phyloP scores from a whole-genome alignment of 2,113 vertebrate species.

The Pygoscelis antarcticus region DNA sequence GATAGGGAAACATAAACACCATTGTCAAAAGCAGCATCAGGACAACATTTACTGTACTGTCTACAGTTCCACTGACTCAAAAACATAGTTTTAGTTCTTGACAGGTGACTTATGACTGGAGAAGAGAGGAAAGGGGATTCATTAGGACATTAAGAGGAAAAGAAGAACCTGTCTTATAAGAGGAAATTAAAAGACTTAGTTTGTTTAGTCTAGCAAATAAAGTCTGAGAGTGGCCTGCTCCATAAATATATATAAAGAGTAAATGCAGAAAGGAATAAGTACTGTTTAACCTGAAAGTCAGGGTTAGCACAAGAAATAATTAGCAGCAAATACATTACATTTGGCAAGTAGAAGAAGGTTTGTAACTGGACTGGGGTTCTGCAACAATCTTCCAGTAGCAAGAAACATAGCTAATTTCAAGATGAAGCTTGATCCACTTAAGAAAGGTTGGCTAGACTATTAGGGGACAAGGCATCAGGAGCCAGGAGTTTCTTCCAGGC shows the following conservation, averaged over 20 bases:
- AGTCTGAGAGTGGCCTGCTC: not conserved
- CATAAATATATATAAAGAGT: not conserved
- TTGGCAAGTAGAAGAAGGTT: not conserved
- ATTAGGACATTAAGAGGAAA: not conserved
- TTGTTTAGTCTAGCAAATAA: constrained; percentile 29
- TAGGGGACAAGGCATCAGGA: not conserved
- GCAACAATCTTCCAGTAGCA: not conserved
- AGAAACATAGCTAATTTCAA: not conserved
- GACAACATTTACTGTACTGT: not conserved
- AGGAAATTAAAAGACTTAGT: not conserved
- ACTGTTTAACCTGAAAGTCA: not conserved
- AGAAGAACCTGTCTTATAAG: not conserved
- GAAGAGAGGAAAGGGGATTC: not conserved
- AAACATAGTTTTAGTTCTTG: not conserved
- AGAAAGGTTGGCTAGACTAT: not conserved
- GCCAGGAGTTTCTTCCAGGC: not conserved
- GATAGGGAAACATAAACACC: not conserved
- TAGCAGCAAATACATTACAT: not conserved
- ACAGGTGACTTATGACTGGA: not conserved
- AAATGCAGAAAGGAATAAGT: not conserved
- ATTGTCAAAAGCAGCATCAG: not conserved
- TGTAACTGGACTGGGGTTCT: not conserved
- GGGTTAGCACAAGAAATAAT: not conserved
- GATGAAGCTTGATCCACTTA: not conserved
- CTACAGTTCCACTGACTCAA: not conserved